Conservation (phyloP, 92 coral and sea anemone genomes). For the Heteractis magnifica region DNA sequence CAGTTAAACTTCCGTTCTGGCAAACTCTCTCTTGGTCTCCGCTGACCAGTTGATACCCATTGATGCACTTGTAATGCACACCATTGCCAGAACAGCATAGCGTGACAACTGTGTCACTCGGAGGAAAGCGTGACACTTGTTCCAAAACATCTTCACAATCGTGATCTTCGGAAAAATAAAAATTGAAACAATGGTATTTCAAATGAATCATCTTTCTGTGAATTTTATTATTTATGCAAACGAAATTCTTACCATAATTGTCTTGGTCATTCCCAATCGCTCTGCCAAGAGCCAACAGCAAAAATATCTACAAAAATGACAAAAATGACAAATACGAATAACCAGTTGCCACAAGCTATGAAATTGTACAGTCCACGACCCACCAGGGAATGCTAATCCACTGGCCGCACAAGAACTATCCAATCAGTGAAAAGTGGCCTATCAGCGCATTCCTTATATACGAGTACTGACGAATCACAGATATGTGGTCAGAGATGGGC, state of each 20-base stretch:
- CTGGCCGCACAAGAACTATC: background rate
- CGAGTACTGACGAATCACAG: too few relatives aligned
- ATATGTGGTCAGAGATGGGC: too few relatives aligned
- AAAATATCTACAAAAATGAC: background rate
- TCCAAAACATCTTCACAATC: constrained; percentile 23
- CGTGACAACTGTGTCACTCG: constrained; percentile 39
- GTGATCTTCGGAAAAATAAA: constrained; percentile 8
- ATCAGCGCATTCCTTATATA: background rate
- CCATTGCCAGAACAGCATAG: constrained; percentile 47
- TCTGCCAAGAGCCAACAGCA: background rate
- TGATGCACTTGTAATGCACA: constrained; percentile 58
- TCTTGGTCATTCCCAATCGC: background rate
- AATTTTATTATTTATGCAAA: background rate
- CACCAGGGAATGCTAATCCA: too few relatives aligned
- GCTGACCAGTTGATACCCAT: constrained; percentile 52
- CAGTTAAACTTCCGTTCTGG: constrained; percentile 39
- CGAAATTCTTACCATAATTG: background rate
- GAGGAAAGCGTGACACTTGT: constrained; percentile 45
- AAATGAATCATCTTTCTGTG: background rate
- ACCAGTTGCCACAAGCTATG: too few relatives aligned
- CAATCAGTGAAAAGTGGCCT: background rate
- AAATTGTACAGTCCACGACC: too few relatives aligned
- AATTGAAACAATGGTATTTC: background rate
- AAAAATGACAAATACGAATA: background rate
- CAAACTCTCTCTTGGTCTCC: constrained; percentile 49